phyloP scores from a whole-genome alignment of 2,113 vertebrate species.

The Zootoca vivipara region DNA sequence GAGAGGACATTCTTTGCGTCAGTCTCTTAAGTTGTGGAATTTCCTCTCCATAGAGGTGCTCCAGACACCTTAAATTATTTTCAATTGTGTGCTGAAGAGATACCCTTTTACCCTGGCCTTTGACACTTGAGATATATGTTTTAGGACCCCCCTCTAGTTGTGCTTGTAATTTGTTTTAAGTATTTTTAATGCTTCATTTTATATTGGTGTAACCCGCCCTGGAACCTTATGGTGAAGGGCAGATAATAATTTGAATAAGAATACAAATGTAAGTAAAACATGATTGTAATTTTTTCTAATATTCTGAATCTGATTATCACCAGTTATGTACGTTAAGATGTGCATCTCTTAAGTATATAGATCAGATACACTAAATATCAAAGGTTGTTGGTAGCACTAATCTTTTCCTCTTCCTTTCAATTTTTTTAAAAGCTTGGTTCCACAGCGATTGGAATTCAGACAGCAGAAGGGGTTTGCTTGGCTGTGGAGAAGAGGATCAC shows the following conservation, averaged over 20 bases:
- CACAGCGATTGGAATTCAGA: conserved; percentile 98
- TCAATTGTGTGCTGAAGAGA: too few species aligned
- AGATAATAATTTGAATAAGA: not conserved
- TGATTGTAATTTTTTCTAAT: not conserved
- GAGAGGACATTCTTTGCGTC: too few species aligned
- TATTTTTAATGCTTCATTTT: too few species aligned
- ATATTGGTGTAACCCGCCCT: too few species aligned
- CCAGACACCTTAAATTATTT: too few species aligned
- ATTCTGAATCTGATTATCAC: fast-evolving
- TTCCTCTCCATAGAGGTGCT: too few species aligned
- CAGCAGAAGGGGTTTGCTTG: conserved; percentile 93
- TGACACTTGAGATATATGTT: too few species aligned
- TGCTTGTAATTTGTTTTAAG: too few species aligned
- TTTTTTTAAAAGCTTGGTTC: conserved; percentile 88
- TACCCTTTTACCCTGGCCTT: too few species aligned
- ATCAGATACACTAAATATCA: not conserved
- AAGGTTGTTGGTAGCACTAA: fast-evolving
- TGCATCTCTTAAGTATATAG: fast-evolving
- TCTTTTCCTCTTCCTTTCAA: not conserved
- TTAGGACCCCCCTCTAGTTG: too few species aligned
- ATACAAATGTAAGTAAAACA: not conserved
- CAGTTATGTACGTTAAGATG: fast-evolving
- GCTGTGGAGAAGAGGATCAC: conserved; percentile 99
- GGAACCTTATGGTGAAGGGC: too few species aligned
- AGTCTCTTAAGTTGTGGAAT: too few species aligned